These are phyloP conservation scores for Pimephales promelas DNA, from an alignment of 2,113 vertebrate genomes.

Conservation along the genomic window DNA sequence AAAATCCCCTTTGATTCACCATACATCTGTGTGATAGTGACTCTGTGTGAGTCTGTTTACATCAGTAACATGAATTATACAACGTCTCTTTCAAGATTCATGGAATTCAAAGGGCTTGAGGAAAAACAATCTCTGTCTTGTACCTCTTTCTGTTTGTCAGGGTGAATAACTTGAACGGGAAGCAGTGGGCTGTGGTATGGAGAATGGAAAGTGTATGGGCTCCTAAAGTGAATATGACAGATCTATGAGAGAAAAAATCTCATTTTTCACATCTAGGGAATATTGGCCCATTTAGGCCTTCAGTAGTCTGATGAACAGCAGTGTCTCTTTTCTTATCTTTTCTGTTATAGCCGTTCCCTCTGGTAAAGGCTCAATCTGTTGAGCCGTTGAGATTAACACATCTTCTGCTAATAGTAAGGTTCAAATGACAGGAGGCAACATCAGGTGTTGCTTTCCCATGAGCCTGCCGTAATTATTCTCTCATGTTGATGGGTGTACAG, in stretches of 20 bases:
- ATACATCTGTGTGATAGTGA: conserved; percentile 19
- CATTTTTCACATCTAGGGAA: conserved; percentile 33
- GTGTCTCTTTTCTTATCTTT: conserved; percentile 21
- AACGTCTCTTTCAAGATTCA: conserved; percentile 17
- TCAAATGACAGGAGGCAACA: conserved; percentile 14
- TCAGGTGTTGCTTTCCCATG: not conserved
- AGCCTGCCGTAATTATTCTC: not conserved
- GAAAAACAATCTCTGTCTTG: conserved; percentile 41
- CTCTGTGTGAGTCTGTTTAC: conserved; percentile 36
- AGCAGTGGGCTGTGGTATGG: not conserved
- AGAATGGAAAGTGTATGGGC: conserved; percentile 38
- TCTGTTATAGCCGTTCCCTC: not conserved
- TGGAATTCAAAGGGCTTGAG: conserved; percentile 25
- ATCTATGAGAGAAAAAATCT: conserved; percentile 44
- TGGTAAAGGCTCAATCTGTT: conserved; percentile 14
- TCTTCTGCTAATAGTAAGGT: conserved; percentile 12
- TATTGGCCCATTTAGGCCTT: conserved; percentile 36
- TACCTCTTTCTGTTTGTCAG: conserved; percentile 37
- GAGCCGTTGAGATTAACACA: conserved; percentile 4
- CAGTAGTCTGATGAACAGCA: conserved; percentile 40
- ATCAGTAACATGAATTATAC: conserved; percentile 38
- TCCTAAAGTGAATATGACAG: conserved; percentile 44
- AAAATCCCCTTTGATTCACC: not conserved
- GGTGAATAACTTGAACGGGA: conserved; percentile 19
- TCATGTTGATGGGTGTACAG: not conserved